Conservation (phyloP, 2,113 vertebrate species). For the Python bivittatus region DNA sequence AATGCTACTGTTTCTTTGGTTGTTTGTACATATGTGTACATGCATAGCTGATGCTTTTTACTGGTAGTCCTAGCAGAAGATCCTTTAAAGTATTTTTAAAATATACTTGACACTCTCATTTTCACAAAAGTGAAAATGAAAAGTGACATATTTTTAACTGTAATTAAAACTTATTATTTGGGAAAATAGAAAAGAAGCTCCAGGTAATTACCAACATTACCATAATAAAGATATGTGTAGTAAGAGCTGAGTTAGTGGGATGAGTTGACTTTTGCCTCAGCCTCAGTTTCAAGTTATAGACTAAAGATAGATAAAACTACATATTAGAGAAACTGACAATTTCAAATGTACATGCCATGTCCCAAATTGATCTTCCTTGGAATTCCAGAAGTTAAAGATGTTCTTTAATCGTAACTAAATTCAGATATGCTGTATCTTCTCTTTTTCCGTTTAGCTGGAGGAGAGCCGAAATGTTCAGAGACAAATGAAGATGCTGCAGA, state of each 20-base stretch:
- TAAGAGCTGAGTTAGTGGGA: neutral
- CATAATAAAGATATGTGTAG: neutral
- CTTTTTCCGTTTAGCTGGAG: conserved; percentile 83
- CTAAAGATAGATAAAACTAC: neutral
- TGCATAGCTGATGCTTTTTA: neutral
- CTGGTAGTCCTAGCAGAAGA: neutral
- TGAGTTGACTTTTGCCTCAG: neutral
- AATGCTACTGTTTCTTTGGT: neutral
- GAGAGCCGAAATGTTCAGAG: conserved; percentile 96
- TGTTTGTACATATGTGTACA: neutral
- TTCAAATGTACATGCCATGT: neutral
- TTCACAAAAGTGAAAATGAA: neutral
- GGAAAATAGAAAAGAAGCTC: neutral
- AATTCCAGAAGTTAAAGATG: neutral
- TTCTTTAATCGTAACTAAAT: neutral
- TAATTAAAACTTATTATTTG: neutral
- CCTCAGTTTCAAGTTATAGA: neutral
- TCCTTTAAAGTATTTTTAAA: neutral
- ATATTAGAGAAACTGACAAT: neutral
- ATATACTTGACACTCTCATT: neutral
- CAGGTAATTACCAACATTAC: neutral
- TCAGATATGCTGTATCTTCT: neutral
- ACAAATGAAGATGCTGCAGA: conserved; percentile 94
- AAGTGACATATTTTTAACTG: neutral
- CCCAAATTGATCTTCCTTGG: neutral